Percentiles rank a stretch among this genome's conserved stretches.
Conservation (phyloP, 2,113 vertebrate species). For the Mus pahari region DNA sequence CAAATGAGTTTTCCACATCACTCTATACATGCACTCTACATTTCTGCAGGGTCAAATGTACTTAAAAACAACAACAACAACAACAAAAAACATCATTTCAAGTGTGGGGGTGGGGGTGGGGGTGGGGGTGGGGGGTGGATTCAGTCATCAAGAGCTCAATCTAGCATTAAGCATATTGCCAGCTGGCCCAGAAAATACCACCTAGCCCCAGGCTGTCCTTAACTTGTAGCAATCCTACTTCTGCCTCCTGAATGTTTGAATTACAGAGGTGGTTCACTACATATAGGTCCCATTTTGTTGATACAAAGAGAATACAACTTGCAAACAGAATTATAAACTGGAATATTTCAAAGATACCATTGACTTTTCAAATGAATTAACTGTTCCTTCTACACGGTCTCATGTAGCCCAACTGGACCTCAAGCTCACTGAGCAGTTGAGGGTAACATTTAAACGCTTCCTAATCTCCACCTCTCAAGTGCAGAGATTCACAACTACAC, state of each 20-base stretch:
- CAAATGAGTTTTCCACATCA: background rate
- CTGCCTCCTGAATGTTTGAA: background rate
- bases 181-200: background rate
- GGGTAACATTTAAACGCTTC: background rate
- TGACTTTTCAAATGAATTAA: slow-evolving; percentile 34
- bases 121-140: background rate
- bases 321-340: background rate
- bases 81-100: background rate
- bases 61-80: background rate
- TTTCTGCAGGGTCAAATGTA: background rate
- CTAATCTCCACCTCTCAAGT: background rate
- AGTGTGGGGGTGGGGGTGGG: no score
- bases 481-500: background rate
- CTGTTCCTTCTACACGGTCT: background rate
- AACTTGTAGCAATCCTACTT: background rate
- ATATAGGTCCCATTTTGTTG: background rate
- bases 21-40: background rate
- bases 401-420: background rate
- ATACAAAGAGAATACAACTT: background rate
- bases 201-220: background rate
- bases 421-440: background rate
- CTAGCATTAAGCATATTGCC: background rate
- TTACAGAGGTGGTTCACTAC: background rate
- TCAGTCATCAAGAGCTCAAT: background rate
- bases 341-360: background rate